These are phyloP conservation scores for Agrochola circellaris DNA, from an alignment of 2,888 invertebrate species.

Conservation along the genomic window DNA sequence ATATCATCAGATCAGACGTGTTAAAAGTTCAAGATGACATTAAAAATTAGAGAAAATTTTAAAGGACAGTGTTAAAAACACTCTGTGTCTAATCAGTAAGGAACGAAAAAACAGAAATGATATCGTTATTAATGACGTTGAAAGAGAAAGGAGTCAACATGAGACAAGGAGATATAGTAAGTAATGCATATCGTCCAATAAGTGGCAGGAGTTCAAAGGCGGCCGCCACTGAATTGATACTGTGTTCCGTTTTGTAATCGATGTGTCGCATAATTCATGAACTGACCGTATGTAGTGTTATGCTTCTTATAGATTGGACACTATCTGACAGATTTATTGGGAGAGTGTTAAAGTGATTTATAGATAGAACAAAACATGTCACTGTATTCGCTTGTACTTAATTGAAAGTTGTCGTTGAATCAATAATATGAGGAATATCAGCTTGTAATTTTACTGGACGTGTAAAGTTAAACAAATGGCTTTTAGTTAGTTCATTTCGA, in stretches of 20 bases:
- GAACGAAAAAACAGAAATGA: neutral
- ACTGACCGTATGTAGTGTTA: conserved; percentile 69
- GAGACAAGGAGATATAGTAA: conserved; percentile 58
- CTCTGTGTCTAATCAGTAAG: conserved; percentile 26
- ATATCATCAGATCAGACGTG: conserved; percentile 21
- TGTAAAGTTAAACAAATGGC: neutral
- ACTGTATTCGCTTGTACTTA: neutral
- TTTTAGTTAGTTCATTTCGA: too few relatives aligned
- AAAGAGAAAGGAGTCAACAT: conserved; percentile 63
- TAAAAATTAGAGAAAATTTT: neutral
- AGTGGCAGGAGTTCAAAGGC: conserved; percentile 76
- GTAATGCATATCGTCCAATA: conserved; percentile 67
- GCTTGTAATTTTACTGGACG: neutral
- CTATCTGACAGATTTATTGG: conserved; percentile 31
- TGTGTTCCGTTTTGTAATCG: conserved; percentile 84
- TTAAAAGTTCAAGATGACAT: conserved; percentile 7
- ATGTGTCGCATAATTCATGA: conserved; percentile 83
- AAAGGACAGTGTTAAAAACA: conserved; percentile 17
- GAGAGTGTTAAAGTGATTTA: neutral
- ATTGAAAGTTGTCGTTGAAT: neutral
- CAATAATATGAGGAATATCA: neutral
- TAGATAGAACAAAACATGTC: neutral
- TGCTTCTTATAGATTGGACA: conserved; percentile 71
- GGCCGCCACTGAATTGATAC: conserved; percentile 79
- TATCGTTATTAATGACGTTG: conserved; percentile 16